These are phyloP conservation scores for Falco novaeseelandiae DNA, from an alignment of 2,797 vertebrate genomes.

Conservation along the genomic window DNA sequence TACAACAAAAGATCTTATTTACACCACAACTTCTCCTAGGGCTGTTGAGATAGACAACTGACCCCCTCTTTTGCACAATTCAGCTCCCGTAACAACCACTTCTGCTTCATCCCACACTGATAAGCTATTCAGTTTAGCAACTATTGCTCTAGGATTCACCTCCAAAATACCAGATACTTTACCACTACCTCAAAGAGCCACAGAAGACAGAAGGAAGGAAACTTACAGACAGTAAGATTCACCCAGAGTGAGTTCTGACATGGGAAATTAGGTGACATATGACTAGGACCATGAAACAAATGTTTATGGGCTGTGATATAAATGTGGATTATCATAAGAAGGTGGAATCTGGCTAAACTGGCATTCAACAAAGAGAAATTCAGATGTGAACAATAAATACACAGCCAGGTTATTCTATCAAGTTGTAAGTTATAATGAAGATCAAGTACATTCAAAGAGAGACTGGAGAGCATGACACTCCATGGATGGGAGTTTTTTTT, in stretches of 20 bases:
- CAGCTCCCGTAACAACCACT: rapidly evolving
- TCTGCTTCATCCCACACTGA: neutral
- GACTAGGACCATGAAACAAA: neutral
- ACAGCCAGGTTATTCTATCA: neutral
- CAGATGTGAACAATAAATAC: neutral
- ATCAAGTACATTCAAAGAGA: neutral
- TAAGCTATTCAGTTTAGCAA: neutral
- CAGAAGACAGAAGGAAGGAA: neutral
- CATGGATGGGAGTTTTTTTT: neutral
- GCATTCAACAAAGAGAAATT: neutral
- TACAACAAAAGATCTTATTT: neutral
- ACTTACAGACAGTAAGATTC: neutral
- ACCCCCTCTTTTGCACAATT: neutral
- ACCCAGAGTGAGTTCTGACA: neutral
- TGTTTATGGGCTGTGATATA: neutral
- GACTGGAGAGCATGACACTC: neutral
- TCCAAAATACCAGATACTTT: neutral
- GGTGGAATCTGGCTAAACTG: neutral
- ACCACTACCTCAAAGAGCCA: neutral
- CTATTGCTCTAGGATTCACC: neutral
- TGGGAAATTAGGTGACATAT: neutral
- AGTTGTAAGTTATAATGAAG: neutral
- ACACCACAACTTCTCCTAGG: neutral
- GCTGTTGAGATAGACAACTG: neutral
- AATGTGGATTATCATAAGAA: neutral